These are phyloP conservation scores for Notocelia uddmanniana DNA, from an alignment of 2,888 invertebrate genomes.

Conservation along the genomic window DNA sequence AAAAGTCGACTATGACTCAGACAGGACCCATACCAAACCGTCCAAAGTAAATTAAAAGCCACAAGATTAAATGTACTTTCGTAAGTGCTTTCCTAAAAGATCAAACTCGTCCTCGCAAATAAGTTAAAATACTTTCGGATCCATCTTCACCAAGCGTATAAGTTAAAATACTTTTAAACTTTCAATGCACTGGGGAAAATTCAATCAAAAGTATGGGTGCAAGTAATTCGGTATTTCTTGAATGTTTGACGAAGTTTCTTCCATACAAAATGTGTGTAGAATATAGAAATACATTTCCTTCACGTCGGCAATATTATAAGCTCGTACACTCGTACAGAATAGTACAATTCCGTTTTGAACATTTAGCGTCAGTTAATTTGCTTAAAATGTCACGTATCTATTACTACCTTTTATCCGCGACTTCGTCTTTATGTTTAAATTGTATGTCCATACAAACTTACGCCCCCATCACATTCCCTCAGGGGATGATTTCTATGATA, in stretches of 20 bases:
- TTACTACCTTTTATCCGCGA: too few species aligned
- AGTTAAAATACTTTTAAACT: slow-evolving; percentile 23
- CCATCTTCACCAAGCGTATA: slow-evolving; percentile 10
- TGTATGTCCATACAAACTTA: too few species aligned
- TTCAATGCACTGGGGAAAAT: slow-evolving; percentile 9
- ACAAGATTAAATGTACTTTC: neutral
- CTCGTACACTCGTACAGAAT: neutral
- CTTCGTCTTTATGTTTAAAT: too few species aligned
- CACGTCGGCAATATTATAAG: neutral
- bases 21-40: neutral
- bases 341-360: too few species aligned
- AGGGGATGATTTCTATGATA: too few species aligned
- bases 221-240: neutral
- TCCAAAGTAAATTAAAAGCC: neutral
- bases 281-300: neutral
- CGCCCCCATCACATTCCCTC: too few species aligned
- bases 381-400: too few species aligned
- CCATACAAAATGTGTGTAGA: neutral
- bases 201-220: slow-evolving; percentile 28
- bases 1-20: neutral
- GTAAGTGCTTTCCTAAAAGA: slow-evolving; percentile 3
- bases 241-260: slow-evolving; percentile 14
- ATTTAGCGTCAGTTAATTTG: too few species aligned
- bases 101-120: neutral
- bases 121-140: slow-evolving; percentile 14